These are phyloP conservation scores for Sturnira hondurensis DNA, from an alignment of 2,113 vertebrate species.

Conservation along the genomic window DNA sequence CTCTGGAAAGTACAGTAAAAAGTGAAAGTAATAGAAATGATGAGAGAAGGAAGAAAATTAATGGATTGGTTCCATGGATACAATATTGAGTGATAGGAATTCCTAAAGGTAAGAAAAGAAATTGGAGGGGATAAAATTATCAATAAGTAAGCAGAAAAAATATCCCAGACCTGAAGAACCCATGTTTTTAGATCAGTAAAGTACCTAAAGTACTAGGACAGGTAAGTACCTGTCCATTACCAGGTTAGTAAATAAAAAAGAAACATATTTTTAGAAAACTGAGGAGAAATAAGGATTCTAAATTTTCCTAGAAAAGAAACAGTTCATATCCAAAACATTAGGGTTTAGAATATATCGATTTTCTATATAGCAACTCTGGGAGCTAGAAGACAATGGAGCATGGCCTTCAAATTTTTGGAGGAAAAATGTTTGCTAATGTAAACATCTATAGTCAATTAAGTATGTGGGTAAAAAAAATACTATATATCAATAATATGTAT, in stretches of 20 bases:
- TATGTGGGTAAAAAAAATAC: neutral
- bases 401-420: neutral
- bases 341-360: neutral
- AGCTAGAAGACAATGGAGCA: neutral
- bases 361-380: neutral
- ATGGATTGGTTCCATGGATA: neutral
- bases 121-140: neutral
- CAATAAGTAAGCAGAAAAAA: neutral
- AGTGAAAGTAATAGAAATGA: neutral
- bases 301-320: neutral
- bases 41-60: neutral
- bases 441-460: neutral
- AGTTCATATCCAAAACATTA: neutral
- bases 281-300: neutral
- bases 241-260: neutral
- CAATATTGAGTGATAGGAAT: neutral
- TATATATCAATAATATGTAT: neutral
- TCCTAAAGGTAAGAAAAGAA: neutral
- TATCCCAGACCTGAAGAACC: neutral
- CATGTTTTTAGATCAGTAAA: neutral
- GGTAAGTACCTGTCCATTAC: neutral
- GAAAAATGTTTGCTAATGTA: neutral
- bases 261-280: neutral
- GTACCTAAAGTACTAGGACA: no score
- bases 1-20: neutral